Base-by-base conservation (phyloP, 1,140 invertebrate species). In the Magallana gigas region DNA sequence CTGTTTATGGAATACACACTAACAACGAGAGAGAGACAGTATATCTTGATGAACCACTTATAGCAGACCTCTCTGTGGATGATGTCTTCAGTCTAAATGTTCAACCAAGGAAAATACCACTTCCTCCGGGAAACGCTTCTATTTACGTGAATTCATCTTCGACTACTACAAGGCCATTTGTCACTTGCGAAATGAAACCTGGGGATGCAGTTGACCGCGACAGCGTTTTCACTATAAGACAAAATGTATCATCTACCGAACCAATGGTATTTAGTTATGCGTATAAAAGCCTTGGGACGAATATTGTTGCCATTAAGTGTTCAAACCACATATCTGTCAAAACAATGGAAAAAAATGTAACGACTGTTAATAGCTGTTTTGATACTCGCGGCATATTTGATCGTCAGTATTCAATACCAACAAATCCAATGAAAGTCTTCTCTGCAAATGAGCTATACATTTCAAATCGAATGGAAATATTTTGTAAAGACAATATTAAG, bases 131-230 rank as follows among this genome's bases (percentile, higher is more conserved):
- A 29, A 11, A 36, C 18, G 23, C 29, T 29, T 11, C 7, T 29
- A 29, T 76, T 11, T 36, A 23, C 12, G 23, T 76, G 2, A 29
- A 23, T 23, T 23, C 23, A 23, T 23, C 23, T 18, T 29, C 68
- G 2, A 29, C 1, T 23, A 12, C 18, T 7, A 9, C n/a, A 8
- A 71, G 23, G 12, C 68, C 68, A 76, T 76, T 29, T 29, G 14
- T 29, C 8, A 29, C 23, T 36, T 76, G 68, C 8, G 36, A 4
- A 12, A 48, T 76, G 68, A 76, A 76, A 29, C 7, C 23, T 8
- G 68, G 68, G 23, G 68, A 76, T 76, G 68, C 68, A 36, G 68
- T 76, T 4, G 68, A 76, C 36, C 68, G 68, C 68, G 23, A 76
- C 12, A 29, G 18, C 14, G 23, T 76, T 29, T 76, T 29, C 68